phyloP scores from a whole-genome alignment of 2,113 vertebrate genomes.

The Syngnathus floridae region DNA sequence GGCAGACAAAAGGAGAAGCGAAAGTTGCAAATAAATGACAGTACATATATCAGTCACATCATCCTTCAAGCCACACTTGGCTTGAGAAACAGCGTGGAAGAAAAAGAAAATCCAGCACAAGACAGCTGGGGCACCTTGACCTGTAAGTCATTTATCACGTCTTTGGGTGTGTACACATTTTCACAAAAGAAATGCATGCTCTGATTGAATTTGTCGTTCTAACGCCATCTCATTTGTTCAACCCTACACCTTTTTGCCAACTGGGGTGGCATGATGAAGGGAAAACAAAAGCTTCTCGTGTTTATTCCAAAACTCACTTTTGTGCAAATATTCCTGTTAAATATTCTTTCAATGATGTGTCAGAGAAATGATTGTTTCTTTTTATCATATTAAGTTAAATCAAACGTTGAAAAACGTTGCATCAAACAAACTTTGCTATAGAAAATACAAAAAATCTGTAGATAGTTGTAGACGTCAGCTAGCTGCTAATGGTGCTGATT shows the following conservation, averaged over 20 bases:
- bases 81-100: not conserved
- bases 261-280: not conserved
- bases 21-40: not conserved
- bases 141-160: not conserved
- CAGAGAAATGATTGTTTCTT: too few relatives aligned
- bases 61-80: not conserved
- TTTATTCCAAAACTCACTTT: not conserved
- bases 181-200: not conserved
- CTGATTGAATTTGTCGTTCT: not conserved
- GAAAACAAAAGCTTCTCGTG: not conserved
- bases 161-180: not conserved
- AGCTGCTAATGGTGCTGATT: too few relatives aligned
- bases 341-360: not conserved
- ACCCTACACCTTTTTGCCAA: not conserved
- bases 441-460: too few relatives aligned
- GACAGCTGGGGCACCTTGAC: not conserved
- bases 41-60: not conserved
- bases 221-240: not conserved
- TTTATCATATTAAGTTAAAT: too few relatives aligned
- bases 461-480: too few relatives aligned
- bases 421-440: too few relatives aligned
- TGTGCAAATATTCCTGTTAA: not conserved
- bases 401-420: too few relatives aligned
- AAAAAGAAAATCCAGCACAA: not conserved
- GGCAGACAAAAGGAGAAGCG: not conserved